A percentile compares a stretch with the other conserved stretches of the same genome.
Evolutionary conservation across 1,140 invertebrate genomes (phyloP).

Genomic region (Physella acuta): DNA sequence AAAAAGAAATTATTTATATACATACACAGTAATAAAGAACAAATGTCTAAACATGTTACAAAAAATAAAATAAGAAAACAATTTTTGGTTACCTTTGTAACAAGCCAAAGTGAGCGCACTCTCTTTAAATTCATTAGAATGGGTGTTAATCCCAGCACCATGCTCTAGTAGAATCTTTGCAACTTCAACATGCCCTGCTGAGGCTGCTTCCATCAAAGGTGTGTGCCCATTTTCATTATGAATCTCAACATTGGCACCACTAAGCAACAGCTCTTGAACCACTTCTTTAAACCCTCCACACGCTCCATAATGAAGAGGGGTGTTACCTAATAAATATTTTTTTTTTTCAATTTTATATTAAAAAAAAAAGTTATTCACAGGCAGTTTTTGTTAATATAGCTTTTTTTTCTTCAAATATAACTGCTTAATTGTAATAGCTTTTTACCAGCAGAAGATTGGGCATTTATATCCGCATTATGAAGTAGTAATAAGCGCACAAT

Average conservation of each 20-base stretch:
- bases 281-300: constrained; percentile 93
- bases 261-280: constrained; percentile 81
- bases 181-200: constrained; percentile 91
- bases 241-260: constrained; percentile 94
- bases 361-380: too few species aligned
- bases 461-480: constrained; percentile 94
- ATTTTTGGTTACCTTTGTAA: constrained; percentile 74
- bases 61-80: too few species aligned
- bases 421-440: too few species aligned
- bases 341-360: too few species aligned
- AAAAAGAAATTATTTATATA: neutral
- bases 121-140: constrained; percentile 97
- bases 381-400: too few species aligned
- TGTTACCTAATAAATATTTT: constrained; percentile 75
- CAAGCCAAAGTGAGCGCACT: constrained; percentile 87
- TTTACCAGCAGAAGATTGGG: constrained; percentile 90
- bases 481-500: constrained; percentile 88
- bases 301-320: constrained; percentile 96
- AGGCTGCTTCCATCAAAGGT: constrained; percentile 97
- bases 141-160: constrained; percentile 96
- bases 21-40: neutral
- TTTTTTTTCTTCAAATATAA: too few species aligned
- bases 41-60: too few species aligned
- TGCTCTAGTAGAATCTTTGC: constrained; percentile 87
- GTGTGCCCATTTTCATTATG: constrained; percentile 99